Evolutionary conservation across 2,888 invertebrate genomes (phyloP).

Genomic region (Rapana venosa): DNA sequence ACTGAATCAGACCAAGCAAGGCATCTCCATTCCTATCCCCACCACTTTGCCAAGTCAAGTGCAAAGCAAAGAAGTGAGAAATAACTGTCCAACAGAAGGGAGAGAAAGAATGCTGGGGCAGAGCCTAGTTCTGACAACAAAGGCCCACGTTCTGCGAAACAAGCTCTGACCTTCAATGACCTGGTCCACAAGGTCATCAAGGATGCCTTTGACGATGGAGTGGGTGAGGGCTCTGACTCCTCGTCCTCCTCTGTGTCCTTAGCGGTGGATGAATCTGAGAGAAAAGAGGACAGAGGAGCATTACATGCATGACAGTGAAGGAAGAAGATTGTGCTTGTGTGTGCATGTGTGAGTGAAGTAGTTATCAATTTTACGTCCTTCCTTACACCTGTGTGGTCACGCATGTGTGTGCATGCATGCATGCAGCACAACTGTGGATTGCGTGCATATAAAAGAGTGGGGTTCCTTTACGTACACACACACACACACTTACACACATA

Average conservation of each 20-base stretch:
- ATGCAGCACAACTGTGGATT: no score
- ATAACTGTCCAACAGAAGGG: background rate
- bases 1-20: no score
- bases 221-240: slow-evolving; percentile 39
- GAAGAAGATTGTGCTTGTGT: background rate
- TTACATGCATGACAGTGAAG: background rate
- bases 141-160: background rate
- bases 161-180: slow-evolving; percentile 39
- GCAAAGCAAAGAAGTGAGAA: background rate
- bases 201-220: slow-evolving; percentile 40
- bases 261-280: background rate
- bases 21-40: no score
- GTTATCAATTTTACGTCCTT: no score
- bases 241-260: background rate
- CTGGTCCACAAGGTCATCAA: slow-evolving; percentile 41
- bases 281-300: background rate
- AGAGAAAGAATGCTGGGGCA: background rate
- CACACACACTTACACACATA: no score
- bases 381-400: background rate
- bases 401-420: slow-evolving; percentile 4
- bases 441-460: background rate
- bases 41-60: no score
- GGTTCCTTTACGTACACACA: no score
- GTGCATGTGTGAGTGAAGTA: background rate
- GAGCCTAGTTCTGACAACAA: background rate